Conservation (phyloP, 2,888 invertebrate genomes). For the Lasioglossum marginatum region DNA sequence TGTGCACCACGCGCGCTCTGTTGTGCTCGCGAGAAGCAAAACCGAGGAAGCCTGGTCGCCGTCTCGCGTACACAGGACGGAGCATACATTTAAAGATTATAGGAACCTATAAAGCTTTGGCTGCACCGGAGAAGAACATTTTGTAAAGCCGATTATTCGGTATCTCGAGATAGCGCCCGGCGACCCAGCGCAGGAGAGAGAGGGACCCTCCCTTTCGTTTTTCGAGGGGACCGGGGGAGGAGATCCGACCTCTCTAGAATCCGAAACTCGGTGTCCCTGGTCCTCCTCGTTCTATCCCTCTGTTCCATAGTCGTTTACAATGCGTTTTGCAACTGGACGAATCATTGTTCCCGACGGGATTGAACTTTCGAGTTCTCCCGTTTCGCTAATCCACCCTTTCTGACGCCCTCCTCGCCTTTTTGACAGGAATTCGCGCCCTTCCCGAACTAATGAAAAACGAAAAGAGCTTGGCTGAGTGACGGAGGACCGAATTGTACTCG, state of each 20-base stretch:
- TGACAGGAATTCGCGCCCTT: not conserved
- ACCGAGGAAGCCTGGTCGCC: not conserved
- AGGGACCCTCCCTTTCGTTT: slow-evolving; percentile 10
- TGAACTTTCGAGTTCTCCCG: slow-evolving; percentile 44
- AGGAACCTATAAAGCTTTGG: slow-evolving; percentile 51
- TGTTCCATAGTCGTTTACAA: slow-evolving; percentile 23
- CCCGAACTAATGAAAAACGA: slow-evolving; percentile 10
- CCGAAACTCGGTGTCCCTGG: slow-evolving; percentile 32
- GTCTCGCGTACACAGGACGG: not conserved
- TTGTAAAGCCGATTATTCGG: slow-evolving; percentile 60
- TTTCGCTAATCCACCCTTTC: slow-evolving; percentile 39
- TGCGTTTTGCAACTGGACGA: slow-evolving; percentile 31
- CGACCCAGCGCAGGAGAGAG: not conserved
- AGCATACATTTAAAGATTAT: slow-evolving; percentile 54
- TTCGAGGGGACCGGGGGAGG: not conserved
- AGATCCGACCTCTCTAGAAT: slow-evolving; percentile 36
- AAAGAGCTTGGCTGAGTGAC: not conserved
- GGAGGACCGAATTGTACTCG: slow-evolving; percentile 1
- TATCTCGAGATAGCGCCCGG: slow-evolving; percentile 39
- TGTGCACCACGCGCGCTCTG: not conserved
- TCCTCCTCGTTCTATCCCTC: too few relatives aligned
- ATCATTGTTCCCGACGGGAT: slow-evolving; percentile 28
- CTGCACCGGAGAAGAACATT: slow-evolving; percentile 41
- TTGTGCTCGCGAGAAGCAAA: slow-evolving; percentile 1
- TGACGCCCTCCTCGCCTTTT: not conserved